Evolutionary conservation across 2,797 vertebrate species (phyloP).

Genomic region (Rhodeus uyekii): DNA sequence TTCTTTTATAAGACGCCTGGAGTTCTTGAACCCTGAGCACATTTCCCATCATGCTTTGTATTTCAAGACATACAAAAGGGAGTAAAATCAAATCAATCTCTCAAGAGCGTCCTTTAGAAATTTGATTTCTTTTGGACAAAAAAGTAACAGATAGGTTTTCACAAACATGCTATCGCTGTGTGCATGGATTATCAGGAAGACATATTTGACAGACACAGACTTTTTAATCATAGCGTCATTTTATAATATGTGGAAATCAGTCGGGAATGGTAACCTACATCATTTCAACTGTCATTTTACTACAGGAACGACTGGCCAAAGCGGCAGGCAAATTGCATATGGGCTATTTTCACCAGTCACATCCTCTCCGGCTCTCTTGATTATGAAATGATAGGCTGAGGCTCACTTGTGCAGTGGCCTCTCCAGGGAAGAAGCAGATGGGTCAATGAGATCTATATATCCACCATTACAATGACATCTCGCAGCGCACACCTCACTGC

Average conservation of each 20-base stretch:
- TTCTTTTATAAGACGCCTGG: slow-evolving; percentile 76
- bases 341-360: slow-evolving; percentile 2
- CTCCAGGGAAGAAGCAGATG: not conserved
- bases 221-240: not conserved
- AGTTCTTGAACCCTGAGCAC: slow-evolving; percentile 75
- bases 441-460: slow-evolving; percentile 41
- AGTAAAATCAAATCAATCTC: slow-evolving; percentile 42
- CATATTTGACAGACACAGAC: not conserved
- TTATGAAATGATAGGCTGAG: slow-evolving; percentile 32
- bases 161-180: not conserved
- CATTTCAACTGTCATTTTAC: not conserved
- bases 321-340: slow-evolving; percentile 14
- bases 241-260: not conserved
- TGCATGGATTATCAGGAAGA: slow-evolving; percentile 4
- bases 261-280: not conserved
- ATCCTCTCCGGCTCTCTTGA: slow-evolving; percentile 17
- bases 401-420: slow-evolving; percentile 16
- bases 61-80: slow-evolving; percentile 37
- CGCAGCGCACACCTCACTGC: not conserved
- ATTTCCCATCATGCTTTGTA: slow-evolving; percentile 46
- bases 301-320: not conserved
- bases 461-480: slow-evolving; percentile 30
- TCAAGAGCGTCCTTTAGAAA: slow-evolving; percentile 36
- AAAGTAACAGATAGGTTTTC: slow-evolving; percentile 4
- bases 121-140: slow-evolving; percentile 15